phyloP scores from a whole-genome alignment of 2,797 vertebrate genomes.

The Lagorchestes hirsutus region DNA sequence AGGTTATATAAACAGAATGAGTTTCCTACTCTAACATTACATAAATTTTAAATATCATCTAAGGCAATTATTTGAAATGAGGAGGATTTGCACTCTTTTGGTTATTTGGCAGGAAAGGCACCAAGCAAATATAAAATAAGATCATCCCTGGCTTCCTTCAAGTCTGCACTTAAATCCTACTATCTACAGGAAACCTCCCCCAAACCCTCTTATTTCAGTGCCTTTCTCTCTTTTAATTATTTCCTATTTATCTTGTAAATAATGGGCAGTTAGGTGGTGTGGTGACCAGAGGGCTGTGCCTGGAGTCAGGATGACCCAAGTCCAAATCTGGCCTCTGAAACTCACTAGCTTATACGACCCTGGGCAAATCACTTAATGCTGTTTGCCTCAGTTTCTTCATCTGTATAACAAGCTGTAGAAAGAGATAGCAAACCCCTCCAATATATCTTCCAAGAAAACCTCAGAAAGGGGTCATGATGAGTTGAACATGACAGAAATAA shows the following conservation, averaged over 20 bases:
- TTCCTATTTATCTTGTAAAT: not conserved
- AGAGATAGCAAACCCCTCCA: not conserved
- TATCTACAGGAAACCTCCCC: not conserved
- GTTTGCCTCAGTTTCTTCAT: not conserved
- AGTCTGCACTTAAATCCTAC: not conserved
- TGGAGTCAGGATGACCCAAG: not conserved
- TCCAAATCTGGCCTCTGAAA: not conserved
- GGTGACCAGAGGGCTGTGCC: not conserved
- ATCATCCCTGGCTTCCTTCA: not conserved
- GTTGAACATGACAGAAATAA: not conserved
- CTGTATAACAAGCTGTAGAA: not conserved
- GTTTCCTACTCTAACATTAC: not conserved
- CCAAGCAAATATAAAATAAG: constrained; percentile 15
- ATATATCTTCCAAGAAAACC: not conserved
- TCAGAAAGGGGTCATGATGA: not conserved
- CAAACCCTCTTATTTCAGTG: not conserved
- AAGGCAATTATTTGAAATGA: constrained; percentile 4
- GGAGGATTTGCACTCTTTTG: not conserved
- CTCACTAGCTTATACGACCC: not conserved
- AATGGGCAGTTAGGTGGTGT: not conserved
- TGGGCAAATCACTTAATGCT: not conserved
- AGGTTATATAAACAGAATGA: constrained; percentile 5
- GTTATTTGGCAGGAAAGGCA: constrained; percentile 9
- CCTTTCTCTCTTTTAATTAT: not conserved
- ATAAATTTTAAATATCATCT: constrained; percentile 7